Base-by-base conservation (phyloP, 2,797 vertebrate species). In the Lacerta agilis region DNA sequence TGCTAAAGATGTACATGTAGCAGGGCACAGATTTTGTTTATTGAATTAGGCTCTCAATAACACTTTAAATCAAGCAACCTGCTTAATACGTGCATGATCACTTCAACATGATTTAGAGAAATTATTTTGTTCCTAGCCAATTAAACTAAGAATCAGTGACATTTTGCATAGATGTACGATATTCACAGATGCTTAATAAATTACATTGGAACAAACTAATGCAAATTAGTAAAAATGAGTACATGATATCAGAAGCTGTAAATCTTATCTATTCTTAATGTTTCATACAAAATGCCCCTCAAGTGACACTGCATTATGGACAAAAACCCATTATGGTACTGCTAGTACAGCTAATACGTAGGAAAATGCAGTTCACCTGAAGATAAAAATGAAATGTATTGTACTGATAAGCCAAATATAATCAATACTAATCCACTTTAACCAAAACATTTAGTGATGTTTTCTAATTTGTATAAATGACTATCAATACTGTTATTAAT, bases 131-230 rank as follows among this genome's bases (percentile, higher is more conserved):
- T 86, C 55, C 27, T 83, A 83, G 23, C 58, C 78, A 86, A 86
- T 91, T 83, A 43, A 88, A 86, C 67, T 45, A 87, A 88, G 49
- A 85, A 82, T 49, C 66, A 49, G n/a, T 85, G 71, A 88, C 79
- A 66, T 88, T 77, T 85, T 87, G 38, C 49, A 64, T 43, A 25
- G 49, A 82, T 38, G 71, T 82, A 78, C 23, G 27, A 75, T 80
- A 75, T 83, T 84, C 69, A 90, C 43, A 85, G 36, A 80, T 76
- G 45, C 69, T 49, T 87, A 87, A 87, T 76, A 85, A 82, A 75
- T 85, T 80, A 43, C 27, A 69, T 90, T 88, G 33, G 13, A 72
- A 61, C 29, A 36, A 90, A 90, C 8, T 25, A 85, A 61, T 64
- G 27, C 38, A 49, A 87, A 80, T 55, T 73, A 67, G 33, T 67